Base-by-base conservation (phyloP, 2,113 vertebrate species). In the Psammodynastes pulverulentus region DNA sequence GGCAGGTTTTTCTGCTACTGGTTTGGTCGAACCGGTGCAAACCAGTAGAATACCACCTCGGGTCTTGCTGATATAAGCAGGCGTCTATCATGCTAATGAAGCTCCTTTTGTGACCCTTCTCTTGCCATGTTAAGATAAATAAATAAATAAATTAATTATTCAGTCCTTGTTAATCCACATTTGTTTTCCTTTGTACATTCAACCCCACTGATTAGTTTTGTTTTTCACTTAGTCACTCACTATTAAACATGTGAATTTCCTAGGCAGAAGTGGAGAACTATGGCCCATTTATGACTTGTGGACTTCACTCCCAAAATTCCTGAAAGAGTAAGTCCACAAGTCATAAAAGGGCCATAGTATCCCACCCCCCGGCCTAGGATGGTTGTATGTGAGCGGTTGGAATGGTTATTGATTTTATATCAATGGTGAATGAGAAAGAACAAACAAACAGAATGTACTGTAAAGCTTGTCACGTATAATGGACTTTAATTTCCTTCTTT, bases 391-490 rank as follows among this genome's bases (percentile, higher is more conserved):
- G 10, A 29, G 26, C 58, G 72, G 12, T 48, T 53, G 26, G 88
- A 49, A 88, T 62, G 46, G 90, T 93, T 1, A 0, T 91, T 94
- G 58, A n/a, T 94, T 92, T 95, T 93, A 95, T 92, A 21, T 94
- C 49, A 92, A 54, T n/a, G 9, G 23, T 72, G 46, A 34, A n/a
- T 23, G n/a, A 53, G n/a, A 93, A 6, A 13, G 51, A 87, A 87
- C 10, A 56, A 56, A 84, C 84, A 67, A 58, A 49, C 34, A 91
- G 87, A 93, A 79, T 29, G 10, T 56, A 9, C 54, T 54, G 53
- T 92, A 94, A 95, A 95, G 92, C 89, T 91, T 94, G 94, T 94
- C 92, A 92, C n/a, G 24, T 17, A 5, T 94, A 93, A 95, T 58
- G 54, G 89, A 6, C 93, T 85, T 94, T 93, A 90, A 93, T 94